These are phyloP conservation scores for Gymnosoma rotundatum DNA, from an alignment of 2,888 invertebrate genomes.

Conservation along the genomic window DNA sequence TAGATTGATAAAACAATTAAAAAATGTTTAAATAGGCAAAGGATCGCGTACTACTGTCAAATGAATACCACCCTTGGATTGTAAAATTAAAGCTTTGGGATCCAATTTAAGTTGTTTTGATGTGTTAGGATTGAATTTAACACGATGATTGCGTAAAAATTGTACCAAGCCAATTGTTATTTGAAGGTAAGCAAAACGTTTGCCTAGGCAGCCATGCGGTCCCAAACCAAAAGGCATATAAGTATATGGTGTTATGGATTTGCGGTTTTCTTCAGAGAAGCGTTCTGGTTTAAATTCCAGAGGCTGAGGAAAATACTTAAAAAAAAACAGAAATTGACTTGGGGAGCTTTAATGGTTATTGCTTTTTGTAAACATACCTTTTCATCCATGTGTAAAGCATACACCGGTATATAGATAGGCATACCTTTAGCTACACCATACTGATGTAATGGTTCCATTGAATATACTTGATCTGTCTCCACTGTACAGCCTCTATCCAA, in stretches of 20 bases:
- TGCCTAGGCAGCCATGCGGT: slow-evolving; percentile 81
- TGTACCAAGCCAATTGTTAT: slow-evolving; percentile 81
- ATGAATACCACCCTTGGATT: slow-evolving; percentile 79
- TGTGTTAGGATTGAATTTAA: slow-evolving; percentile 76
- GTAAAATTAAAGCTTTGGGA: slow-evolving; percentile 78
- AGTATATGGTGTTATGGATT: slow-evolving; percentile 78
- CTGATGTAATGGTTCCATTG: slow-evolving; percentile 76
- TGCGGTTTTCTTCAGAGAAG: slow-evolving; percentile 79
- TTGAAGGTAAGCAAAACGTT: slow-evolving; percentile 80
- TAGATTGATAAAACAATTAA: too few relatives aligned
- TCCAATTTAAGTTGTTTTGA: slow-evolving; percentile 77
- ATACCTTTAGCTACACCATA: slow-evolving; percentile 78
- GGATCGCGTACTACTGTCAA: slow-evolving; percentile 78
- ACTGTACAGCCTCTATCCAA: slow-evolving; percentile 80
- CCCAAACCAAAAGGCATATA: slow-evolving; percentile 82
- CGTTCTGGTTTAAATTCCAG: slow-evolving; percentile 80
- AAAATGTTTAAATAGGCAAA: slow-evolving; percentile 49
- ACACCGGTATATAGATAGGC: slow-evolving; percentile 80
- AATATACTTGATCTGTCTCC: slow-evolving; percentile 70
- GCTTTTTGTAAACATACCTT: slow-evolving; percentile 72
- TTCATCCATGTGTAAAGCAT: slow-evolving; percentile 80
- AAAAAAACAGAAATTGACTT: neutral
- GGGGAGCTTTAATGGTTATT: neutral
- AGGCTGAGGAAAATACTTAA: slow-evolving; percentile 80
- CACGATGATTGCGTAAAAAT: slow-evolving; percentile 79